Base-by-base conservation (phyloP, 2,888 invertebrate species). In the Netelia fuscicornis region DNA sequence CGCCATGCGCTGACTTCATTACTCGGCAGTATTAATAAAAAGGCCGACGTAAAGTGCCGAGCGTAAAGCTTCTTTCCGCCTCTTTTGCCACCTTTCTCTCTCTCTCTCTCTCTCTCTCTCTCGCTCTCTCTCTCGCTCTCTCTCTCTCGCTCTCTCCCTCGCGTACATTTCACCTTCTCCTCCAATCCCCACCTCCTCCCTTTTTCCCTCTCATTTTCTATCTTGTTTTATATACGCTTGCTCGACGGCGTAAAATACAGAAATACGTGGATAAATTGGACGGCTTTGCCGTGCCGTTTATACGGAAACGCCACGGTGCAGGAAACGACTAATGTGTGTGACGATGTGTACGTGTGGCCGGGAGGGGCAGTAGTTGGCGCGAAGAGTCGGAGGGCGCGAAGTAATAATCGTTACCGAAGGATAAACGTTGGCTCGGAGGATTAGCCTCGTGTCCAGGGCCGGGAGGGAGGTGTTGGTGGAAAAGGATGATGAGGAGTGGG, bases 1-100 rank as follows among this genome's bases (percentile, higher is more conserved):
- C 80, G 80, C 78, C 68, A 65, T 83, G 81, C 81, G 83, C 86
- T 88, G 89, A 90, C 88, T 89, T 85, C 86, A 86, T 89, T 89
- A 88, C 88, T 78, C 72, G 81, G 84, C 75, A 83, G 86, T 87
- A 90, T 90, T 89, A 89, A 89, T 88, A 88, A 88, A 83, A 84
- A 84, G 76, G 77, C 74, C 77, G 74, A 72, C 71, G 70, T 85
- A 67, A 75, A 87, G 80, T 82, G 82, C 82, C 75, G 56, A 58
- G 74, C 72, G 79, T 67, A 83, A 84, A 85, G 81, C 83, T 84
- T 54, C 67, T 70, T 78, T 81, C 37, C 80, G 78, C 71, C 52
- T 25, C 72, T 5, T 70, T 30, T 44, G 25, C 67, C 20, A 58
- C 44, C 52, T 62, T 67, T 65, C 62, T 79, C 54, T 42, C 71